phyloP scores from a whole-genome alignment of 2,888 invertebrate species.

The Pogonocherus hispidulus region DNA sequence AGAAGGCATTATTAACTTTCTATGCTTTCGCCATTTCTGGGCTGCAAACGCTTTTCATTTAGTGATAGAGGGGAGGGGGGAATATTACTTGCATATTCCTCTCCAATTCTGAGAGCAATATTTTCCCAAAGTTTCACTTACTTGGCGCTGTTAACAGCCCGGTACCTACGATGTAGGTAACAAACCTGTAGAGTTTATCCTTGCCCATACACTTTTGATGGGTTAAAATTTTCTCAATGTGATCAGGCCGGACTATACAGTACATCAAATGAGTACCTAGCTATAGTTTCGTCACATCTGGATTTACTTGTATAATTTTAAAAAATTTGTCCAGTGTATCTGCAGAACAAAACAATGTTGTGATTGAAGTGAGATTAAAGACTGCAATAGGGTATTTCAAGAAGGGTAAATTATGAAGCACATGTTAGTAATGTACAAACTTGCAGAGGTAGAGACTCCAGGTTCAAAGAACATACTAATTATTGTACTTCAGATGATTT shows the following conservation, averaged over 20 bases:
- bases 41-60: too few relatives aligned
- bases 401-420: too few relatives aligned
- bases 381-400: too few relatives aligned
- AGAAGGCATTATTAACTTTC: slow-evolving; percentile 75
- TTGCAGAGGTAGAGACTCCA: too few relatives aligned
- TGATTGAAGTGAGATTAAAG: too few relatives aligned
- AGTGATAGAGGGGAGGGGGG: too few relatives aligned
- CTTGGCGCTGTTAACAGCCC: slow-evolving; percentile 9
- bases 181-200: neutral
- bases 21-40: slow-evolving; percentile 73
- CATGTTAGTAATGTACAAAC: too few relatives aligned
- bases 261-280: slow-evolving; percentile 16
- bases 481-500: too few relatives aligned
- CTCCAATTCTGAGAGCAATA: too few relatives aligned
- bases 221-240: slow-evolving; percentile 24
- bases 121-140: too few relatives aligned
- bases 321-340: neutral
- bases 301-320: neutral
- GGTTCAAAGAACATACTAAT: too few relatives aligned
- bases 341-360: slow-evolving; percentile 1
- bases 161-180: neutral
- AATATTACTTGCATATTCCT: too few relatives aligned
- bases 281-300: slow-evolving; percentile 21
- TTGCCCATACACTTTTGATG: neutral
- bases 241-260: slow-evolving; percentile 10